A percentile compares a stretch with the other conserved stretches of the same genome.
phyloP scores from a whole-genome alignment of 2,113 vertebrate genomes.

The Strix uralensis region DNA sequence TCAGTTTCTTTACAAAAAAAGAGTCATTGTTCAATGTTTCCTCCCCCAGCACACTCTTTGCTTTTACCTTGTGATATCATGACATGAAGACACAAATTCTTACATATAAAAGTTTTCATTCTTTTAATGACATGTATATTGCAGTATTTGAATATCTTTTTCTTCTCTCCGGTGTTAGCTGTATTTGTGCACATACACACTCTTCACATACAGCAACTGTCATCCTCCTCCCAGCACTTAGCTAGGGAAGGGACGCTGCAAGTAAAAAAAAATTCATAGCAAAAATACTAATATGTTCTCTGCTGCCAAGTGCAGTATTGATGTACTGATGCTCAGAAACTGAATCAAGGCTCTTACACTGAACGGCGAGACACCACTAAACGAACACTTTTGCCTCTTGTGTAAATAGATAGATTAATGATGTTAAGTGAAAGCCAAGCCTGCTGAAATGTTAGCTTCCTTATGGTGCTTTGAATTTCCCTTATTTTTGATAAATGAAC shows the following conservation, averaged over 20 bases:
- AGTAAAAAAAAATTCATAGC: slow-evolving; percentile 31
- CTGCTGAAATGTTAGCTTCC: slow-evolving; percentile 80
- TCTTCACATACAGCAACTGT: neutral
- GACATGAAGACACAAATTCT: slow-evolving; percentile 14
- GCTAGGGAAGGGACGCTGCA: neutral
- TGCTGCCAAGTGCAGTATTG: slow-evolving; percentile 61
- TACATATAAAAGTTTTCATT: slow-evolving; percentile 5
- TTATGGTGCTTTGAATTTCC: slow-evolving; percentile 79
- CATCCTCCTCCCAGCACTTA: neutral
- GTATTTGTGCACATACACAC: neutral
- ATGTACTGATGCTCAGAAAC: slow-evolving; percentile 46
- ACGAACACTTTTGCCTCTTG: slow-evolving; percentile 72
- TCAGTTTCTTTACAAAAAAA: slow-evolving; percentile 78
- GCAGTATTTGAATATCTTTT: neutral
- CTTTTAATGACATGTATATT: neutral
- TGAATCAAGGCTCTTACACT: slow-evolving; percentile 55
- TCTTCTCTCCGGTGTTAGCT: neutral
- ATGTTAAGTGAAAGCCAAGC: slow-evolving; percentile 71
- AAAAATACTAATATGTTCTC: slow-evolving; percentile 65
- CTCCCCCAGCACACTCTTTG: slow-evolving; percentile 1
- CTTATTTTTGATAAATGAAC: slow-evolving; percentile 84
- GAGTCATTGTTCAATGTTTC: slow-evolving; percentile 47
- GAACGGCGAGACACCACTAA: slow-evolving; percentile 62
- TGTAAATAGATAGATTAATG: slow-evolving; percentile 81
- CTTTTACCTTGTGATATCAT: slow-evolving; percentile 36